Base-by-base conservation (phyloP, 2,888 invertebrate species). In the Brenthis daphne region DNA sequence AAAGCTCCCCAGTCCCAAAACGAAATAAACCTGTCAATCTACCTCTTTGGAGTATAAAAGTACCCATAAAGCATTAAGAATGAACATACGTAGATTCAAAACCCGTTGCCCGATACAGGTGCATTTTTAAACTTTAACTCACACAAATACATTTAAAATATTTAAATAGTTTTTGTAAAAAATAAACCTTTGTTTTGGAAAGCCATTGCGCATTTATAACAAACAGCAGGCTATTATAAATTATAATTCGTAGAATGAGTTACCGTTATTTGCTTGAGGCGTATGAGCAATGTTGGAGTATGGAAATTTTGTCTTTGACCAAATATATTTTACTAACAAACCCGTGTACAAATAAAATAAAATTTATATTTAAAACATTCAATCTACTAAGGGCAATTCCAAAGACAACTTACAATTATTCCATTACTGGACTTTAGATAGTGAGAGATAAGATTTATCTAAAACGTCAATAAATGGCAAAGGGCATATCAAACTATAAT, bases 181-280 rank as follows among this genome's bases (percentile, higher is more conserved):
- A n/a, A 51, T 14, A 16, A 11, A 16, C 13, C 6, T 43, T 63
- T 43, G n/a, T 16, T 20, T 14, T 53, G 37, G 20, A 43, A 53
- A 53, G n/a, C 54, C 47, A 47, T 47, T 64, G 64, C 47, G 47
- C 13, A 64, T 56, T 29, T 16, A 29, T 16, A 12, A 56, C 13
- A 55, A 24, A 55, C 33, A 55, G 8, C 33, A 55, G 8, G 12
- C 57, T 13, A 67, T 54, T 51, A 61, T 67, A 51, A 64, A 51
- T 56, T 64, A 50, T 57, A 57, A 57, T 57, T 56, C 48, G 54
- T 29, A 51, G 57, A 57, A 65, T 55, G 11, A 66, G 5, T 47
- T 66, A 54, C 57, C 57, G 57, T 54, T 69, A 57, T 67, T 54
- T 58, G 48, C 37, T n/a, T 54, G 20, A 43, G 50, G 20, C 53